A percentile compares a stretch with the other conserved stretches of the same genome.
Evolutionary conservation across 1,140 invertebrate genomes (phyloP).

Genomic region (Radopholus similis): DNA sequence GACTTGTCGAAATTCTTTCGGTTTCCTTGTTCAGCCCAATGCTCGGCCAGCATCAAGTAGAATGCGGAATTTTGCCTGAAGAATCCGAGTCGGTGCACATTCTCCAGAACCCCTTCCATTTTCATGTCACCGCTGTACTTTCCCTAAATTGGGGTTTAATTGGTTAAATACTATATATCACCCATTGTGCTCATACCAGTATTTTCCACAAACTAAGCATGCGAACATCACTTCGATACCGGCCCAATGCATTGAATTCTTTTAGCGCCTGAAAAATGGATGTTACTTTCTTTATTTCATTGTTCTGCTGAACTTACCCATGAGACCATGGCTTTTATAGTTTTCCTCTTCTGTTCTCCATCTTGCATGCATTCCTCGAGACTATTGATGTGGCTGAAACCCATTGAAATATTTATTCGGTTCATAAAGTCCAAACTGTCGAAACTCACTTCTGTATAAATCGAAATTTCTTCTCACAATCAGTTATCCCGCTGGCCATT

Average conservation of each 20-base stretch:
- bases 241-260: conserved; percentile 13
- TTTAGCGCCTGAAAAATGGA: conserved; percentile 13
- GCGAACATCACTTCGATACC: conserved; percentile 2
- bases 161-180: conserved; percentile 1
- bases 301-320: no score
- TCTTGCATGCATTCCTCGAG: neutral
- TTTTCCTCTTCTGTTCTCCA: neutral
- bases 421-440: neutral
- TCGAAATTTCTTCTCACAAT: neutral
- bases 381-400: neutral
- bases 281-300: no score
- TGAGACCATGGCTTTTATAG: neutral
- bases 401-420: neutral
- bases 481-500: neutral
- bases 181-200: conserved; percentile 12
- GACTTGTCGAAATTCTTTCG: conserved; percentile 2
- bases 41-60: conserved; percentile 21
- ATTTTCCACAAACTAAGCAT: conserved; percentile 33
- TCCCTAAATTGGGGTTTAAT: conserved; percentile 10
- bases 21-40: conserved; percentile 21
- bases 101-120: conserved; percentile 32
- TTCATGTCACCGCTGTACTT: conserved; percentile 26
- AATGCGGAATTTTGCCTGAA: conserved; percentile 17
- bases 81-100: conserved; percentile 19
- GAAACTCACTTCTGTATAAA: neutral